A percentile compares a stretch with the other conserved stretches of the same genome.
phyloP scores from a whole-genome alignment of 2,888 invertebrate species.

The Eubasilissa splendida region DNA sequence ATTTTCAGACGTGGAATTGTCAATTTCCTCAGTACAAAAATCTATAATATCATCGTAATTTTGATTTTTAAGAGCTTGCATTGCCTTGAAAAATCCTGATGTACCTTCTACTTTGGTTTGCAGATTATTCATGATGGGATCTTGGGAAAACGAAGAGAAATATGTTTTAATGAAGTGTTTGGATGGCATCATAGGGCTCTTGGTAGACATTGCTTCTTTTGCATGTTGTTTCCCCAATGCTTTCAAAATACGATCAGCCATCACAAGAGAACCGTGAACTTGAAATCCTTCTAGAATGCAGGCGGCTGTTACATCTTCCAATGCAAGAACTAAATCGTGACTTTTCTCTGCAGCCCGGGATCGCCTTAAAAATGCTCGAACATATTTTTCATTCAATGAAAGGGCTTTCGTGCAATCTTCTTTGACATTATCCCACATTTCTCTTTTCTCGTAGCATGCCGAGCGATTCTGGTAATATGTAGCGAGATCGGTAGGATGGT shows the following conservation, averaged over 20 bases:
- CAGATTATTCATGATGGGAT: conserved; percentile 79
- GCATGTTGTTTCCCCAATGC: conserved; percentile 84
- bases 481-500: conserved; percentile 83
- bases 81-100: conserved; percentile 82
- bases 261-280: conserved; percentile 84
- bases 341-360: conserved; percentile 88
- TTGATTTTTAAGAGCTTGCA: conserved; percentile 78
- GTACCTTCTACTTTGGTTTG: conserved; percentile 65
- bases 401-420: conserved; percentile 91
- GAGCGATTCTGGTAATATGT: conserved; percentile 97
- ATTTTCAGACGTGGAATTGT: conserved; percentile 68
- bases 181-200: conserved; percentile 86
- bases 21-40: conserved; percentile 86
- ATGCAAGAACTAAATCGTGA: conserved; percentile 83
- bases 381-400: conserved; percentile 87
- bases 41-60: conserved; percentile 85
- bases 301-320: conserved; percentile 95
- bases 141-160: conserved; percentile 89
- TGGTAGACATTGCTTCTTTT: conserved; percentile 79
- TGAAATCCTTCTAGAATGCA: conserved; percentile 93
- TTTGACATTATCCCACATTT: conserved; percentile 88
- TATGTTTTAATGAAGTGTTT: conserved; percentile 90
- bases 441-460: conserved; percentile 93
- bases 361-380: conserved; percentile 89
- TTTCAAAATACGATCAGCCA: conserved; percentile 92